phyloP scores from a whole-genome alignment of 1,140 invertebrate species.

The Steinernema khuongi region DNA sequence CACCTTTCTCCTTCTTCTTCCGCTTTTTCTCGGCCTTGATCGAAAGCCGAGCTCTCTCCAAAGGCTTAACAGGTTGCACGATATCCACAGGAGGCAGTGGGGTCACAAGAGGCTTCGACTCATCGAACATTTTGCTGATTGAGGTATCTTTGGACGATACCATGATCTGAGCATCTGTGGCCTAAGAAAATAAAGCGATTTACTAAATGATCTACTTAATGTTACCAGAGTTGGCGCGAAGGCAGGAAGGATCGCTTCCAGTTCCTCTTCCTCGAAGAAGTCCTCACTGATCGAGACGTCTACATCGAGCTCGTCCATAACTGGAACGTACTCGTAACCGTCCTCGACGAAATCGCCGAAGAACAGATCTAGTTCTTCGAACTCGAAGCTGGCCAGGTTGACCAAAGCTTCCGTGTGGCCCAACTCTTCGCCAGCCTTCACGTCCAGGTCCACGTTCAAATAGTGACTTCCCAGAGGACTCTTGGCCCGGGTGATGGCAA shows the following conservation, averaged over 20 bases:
- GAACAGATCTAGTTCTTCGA: background rate
- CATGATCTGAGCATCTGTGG: background rate
- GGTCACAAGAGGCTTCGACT: background rate
- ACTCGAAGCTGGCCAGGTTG: background rate
- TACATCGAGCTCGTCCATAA: background rate
- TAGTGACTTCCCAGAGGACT: conserved; percentile 8
- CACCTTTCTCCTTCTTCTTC: background rate
- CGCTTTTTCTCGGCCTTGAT: conserved; percentile 4
- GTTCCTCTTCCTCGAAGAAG: background rate
- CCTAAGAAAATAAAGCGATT: background rate
- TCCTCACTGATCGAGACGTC: background rate
- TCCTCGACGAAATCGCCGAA: background rate
- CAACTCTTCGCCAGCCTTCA: background rate
- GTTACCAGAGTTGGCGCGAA: background rate
- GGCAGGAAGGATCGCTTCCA: background rate
- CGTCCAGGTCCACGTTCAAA: background rate
- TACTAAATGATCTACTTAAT: background rate
- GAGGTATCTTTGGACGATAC: background rate
- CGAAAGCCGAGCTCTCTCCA: background rate
- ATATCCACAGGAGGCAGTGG: background rate
- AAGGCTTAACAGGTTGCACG: background rate
- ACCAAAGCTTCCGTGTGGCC: background rate
- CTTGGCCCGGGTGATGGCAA: background rate
- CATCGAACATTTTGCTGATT: background rate
- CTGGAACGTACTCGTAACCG: background rate